Percentiles rank a stretch among this genome's conserved stretches.
phyloP scores from a whole-genome alignment of 2,888 invertebrate genomes.

The Dendrolimus pini region DNA sequence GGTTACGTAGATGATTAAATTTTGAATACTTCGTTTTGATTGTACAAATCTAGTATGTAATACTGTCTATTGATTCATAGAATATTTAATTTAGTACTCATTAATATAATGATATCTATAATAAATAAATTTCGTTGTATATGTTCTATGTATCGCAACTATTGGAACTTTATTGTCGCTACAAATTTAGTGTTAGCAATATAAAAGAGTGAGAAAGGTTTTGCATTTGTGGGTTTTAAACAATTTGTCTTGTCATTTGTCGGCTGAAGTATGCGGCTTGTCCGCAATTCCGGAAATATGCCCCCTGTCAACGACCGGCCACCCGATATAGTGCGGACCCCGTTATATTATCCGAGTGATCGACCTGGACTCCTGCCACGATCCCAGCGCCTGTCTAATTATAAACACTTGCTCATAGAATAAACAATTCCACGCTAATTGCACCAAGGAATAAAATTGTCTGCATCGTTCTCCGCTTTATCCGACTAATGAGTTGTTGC shows the following conservation, averaged over 20 bases:
- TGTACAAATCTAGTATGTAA: neutral
- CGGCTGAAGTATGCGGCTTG: constrained; percentile 33
- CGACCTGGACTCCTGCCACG: constrained; percentile 70
- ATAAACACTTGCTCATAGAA: constrained; percentile 47
- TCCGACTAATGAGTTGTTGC: constrained; percentile 33
- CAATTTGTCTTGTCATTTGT: constrained; percentile 11
- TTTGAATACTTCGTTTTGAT: neutral
- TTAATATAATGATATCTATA: too few relatives aligned
- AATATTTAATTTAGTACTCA: neutral
- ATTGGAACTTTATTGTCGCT: too few relatives aligned
- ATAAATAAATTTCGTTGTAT: too few relatives aligned
- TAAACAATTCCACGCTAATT: constrained; percentile 49
- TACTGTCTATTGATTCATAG: neutral
- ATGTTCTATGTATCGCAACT: too few relatives aligned
- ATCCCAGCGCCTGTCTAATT: constrained; percentile 59
- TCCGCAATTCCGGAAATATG: constrained; percentile 51
- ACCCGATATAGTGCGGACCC: constrained; percentile 58
- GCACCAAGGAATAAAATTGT: constrained; percentile 43
- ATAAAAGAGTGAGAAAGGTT: too few relatives aligned
- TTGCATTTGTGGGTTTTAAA: neutral
- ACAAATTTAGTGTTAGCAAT: too few relatives aligned
- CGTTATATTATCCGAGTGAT: constrained; percentile 67
- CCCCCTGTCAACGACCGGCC: constrained; percentile 63
- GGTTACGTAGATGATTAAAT: neutral
- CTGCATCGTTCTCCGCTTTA: constrained; percentile 23